A percentile compares a stretch with the other conserved stretches of the same genome.
phyloP scores from a whole-genome alignment of 2,113 vertebrate genomes.

The Suricata suricatta region DNA sequence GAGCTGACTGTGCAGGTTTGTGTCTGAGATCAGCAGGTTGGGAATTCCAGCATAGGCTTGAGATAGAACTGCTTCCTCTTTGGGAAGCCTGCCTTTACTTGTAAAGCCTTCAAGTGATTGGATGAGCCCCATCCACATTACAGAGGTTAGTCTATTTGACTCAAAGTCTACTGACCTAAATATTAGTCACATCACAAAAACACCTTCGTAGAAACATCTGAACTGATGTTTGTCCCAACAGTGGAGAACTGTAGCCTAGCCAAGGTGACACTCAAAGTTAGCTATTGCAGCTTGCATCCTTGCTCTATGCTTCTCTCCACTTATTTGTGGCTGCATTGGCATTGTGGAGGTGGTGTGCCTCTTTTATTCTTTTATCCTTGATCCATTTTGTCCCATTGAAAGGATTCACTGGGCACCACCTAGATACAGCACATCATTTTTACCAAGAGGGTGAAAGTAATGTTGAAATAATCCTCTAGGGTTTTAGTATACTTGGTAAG shows the following conservation, averaged over 20 bases:
- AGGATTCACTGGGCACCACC: background rate
- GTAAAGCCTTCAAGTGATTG: background rate
- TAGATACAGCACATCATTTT: background rate
- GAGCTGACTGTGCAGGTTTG: background rate
- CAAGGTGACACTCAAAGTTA: background rate
- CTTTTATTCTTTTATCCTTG: background rate
- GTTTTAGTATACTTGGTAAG: background rate
- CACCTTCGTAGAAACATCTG: background rate
- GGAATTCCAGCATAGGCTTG: too few relatives aligned
- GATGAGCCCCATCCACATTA: background rate
- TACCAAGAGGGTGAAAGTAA: background rate
- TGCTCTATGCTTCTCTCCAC: background rate
- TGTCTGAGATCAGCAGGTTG: background rate
- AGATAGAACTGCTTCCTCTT: background rate
- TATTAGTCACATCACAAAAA: background rate
- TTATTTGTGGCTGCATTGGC: background rate
- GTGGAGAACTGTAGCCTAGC: background rate
- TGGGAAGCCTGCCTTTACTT: background rate
- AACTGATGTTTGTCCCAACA: background rate
- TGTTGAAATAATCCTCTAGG: background rate
- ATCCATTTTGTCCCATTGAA: background rate
- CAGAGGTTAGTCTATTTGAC: background rate
- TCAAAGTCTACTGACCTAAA: background rate
- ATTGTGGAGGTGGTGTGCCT: background rate
- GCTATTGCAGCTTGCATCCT: background rate